phyloP scores from a whole-genome alignment of 2,888 invertebrate species.

The Synergus gifuensis region DNA sequence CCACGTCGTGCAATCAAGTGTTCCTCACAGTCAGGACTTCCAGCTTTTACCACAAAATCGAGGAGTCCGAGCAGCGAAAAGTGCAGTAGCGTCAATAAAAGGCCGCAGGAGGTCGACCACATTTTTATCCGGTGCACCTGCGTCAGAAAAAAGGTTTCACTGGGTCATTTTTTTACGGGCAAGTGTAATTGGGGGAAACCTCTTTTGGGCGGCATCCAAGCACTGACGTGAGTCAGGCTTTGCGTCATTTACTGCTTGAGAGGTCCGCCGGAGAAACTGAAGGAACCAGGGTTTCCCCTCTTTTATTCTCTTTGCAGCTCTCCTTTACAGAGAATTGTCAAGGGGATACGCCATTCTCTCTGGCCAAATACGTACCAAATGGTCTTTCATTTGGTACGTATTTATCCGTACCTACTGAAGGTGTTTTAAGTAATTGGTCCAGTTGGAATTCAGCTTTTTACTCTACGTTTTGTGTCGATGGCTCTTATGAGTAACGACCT shows the following conservation, averaged over 20 bases:
- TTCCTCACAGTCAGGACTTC: conserved; percentile 81
- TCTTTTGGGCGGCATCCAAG: conserved; percentile 32
- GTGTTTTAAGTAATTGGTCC: conserved; percentile 32
- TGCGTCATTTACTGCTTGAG: conserved; percentile 38
- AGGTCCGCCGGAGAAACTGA: conserved; percentile 12
- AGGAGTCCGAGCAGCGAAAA: conserved; percentile 31
- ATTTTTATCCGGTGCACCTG: conserved; percentile 50
- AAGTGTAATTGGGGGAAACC: conserved; percentile 29
- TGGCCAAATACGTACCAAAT: conserved; percentile 18
- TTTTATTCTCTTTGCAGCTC: conserved; percentile 27
- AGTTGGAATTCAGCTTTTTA: conserved; percentile 23
- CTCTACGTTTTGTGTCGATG: conserved; percentile 1
- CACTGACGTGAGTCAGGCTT: conserved; percentile 12
- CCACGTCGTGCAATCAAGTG: conserved; percentile 84
- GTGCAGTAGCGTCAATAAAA: conserved; percentile 52
- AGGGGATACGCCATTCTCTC: conserved; percentile 30
- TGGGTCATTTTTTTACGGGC: conserved; percentile 29
- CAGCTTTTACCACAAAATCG: conserved; percentile 43
- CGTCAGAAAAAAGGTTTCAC: conserved; percentile 31
- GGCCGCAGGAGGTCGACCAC: conserved; percentile 47
- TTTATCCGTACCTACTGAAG: conserved; percentile 21
- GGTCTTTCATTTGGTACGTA: conserved; percentile 26
- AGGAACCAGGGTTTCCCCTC: neutral
- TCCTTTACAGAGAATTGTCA: conserved; percentile 28
- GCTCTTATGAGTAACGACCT: conserved; percentile 28